phyloP scores from a whole-genome alignment of 2,113 vertebrate species.

The Rhynchopsitta pachyrhyncha region DNA sequence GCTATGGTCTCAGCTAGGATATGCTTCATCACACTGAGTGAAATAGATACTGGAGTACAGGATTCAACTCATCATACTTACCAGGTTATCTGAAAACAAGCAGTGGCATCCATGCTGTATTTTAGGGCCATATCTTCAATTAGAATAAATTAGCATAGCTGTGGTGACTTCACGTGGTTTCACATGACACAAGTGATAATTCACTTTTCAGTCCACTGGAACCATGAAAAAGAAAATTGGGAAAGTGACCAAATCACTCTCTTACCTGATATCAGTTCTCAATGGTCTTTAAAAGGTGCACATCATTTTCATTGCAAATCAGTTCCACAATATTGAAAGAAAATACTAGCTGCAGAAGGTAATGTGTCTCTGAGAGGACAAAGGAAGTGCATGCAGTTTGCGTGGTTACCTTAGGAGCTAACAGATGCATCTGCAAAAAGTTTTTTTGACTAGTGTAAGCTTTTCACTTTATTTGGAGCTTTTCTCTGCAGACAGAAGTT shows the following conservation, averaged over 20 bases:
- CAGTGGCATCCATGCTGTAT: not conserved
- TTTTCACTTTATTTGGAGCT: constrained; percentile 7
- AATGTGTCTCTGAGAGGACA: not conserved
- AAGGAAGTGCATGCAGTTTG: not conserved
- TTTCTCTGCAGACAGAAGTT: not conserved
- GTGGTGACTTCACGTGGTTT: not conserved
- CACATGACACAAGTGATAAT: not conserved
- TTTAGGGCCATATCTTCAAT: not conserved
- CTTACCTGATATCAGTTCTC: not conserved
- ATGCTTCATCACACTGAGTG: not conserved
- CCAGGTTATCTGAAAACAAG: not conserved
- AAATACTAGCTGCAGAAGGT: not conserved
- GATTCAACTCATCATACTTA: not conserved
- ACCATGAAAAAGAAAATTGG: not conserved
- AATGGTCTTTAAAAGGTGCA: not conserved
- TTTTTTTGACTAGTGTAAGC: not conserved
- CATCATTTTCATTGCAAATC: not conserved
- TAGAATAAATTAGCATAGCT: not conserved
- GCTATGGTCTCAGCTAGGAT: not conserved
- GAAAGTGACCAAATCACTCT: not conserved
- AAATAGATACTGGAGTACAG: not conserved
- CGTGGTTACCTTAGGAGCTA: not conserved
- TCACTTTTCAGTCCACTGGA: not conserved
- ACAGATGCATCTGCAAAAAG: not conserved
- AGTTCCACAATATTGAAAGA: not conserved